phyloP scores from a whole-genome alignment of 2,797 vertebrate genomes.

The Fratercula arctica region DNA sequence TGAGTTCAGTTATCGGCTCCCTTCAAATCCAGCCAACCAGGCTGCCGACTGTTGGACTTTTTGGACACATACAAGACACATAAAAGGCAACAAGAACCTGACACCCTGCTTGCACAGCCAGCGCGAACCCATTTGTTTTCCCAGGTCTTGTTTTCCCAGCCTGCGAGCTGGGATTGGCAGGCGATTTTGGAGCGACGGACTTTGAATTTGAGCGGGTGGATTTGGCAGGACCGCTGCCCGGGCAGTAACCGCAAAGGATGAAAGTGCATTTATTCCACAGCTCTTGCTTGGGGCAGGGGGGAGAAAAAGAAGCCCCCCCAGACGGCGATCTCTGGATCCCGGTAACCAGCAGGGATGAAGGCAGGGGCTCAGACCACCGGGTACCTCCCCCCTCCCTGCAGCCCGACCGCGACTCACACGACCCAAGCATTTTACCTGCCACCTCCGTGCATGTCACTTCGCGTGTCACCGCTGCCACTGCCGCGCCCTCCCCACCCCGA shows the following conservation, averaged over 20 bases:
- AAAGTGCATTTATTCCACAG: neutral
- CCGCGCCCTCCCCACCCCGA: neutral
- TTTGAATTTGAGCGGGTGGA: slow-evolving; percentile 18
- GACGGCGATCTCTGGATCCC: neutral
- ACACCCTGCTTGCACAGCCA: neutral
- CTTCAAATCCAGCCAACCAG: slow-evolving; percentile 72
- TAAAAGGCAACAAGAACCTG: slow-evolving; percentile 34
- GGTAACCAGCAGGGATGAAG: fast-evolving
- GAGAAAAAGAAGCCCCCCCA: fast-evolving
- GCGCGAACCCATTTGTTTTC: neutral
- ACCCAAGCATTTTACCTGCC: neutral
- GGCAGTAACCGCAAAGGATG: neutral
- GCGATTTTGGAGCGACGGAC: neutral
- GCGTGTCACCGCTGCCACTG: neutral
- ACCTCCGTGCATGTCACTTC: neutral
- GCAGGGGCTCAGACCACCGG: neutral
- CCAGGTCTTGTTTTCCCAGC: neutral
- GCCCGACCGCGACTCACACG: neutral
- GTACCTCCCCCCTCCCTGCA: fast-evolving
- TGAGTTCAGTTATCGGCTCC: slow-evolving; percentile 53
- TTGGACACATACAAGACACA: neutral
- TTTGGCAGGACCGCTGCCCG: neutral
- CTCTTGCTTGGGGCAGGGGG: too few species aligned
- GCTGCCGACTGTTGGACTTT: slow-evolving; percentile 18
- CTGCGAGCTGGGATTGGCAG: slow-evolving; percentile 28